Evolutionary conservation across 2,113 vertebrate species (phyloP), one percentile per base, ranked within the genome.

Genomic region (Leptocoma aspasia): DNA sequence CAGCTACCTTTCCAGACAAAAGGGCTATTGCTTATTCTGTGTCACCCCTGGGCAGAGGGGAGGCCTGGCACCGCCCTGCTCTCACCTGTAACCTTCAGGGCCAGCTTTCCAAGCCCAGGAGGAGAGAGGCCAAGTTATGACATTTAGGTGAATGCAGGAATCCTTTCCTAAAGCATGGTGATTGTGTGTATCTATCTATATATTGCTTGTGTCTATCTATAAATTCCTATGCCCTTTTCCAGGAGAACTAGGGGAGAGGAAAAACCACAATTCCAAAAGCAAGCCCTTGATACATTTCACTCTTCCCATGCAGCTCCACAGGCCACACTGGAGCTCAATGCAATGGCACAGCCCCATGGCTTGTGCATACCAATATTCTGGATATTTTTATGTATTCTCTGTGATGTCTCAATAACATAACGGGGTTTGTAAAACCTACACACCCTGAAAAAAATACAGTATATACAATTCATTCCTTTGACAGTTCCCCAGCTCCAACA

Each of bases 201-300:
- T 11, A 44, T 44, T 35, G 39, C 20, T 35, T 35, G 11, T 7
- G 19, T 35, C 49, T 44, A 28, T 35, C 49, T 12, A 30, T 54
- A 45, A 84, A 84, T 52, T 79, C n/a, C 41, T 14, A 7, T 49
- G 22, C 37, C 33, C 4, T 66, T 27, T 47, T 61, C 42, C 52
- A 83, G 28, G 6, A 13, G 50, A 65, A 39, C n/a, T 10, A 52
- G 14, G 20, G 13, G 13, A 78, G 44, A 84, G 47, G 23, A 59
- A 70, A 86, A 89, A n/a, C 0, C 5, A 68, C 0, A 9, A 39
- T 33, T 21, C 37, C 37, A 41, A 24, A 53, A 72, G 53, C 47
- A 60, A 77, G 7, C 7, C 7, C 21, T 66, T 50, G 35, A 22
- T 11, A 28, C 0, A 0, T 57, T 90, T 80, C 16, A 3, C 3